These are phyloP conservation scores for Paramuricea clavata DNA, from an alignment of 92 coral and sea anemone genomes.

Conservation along the genomic window DNA sequence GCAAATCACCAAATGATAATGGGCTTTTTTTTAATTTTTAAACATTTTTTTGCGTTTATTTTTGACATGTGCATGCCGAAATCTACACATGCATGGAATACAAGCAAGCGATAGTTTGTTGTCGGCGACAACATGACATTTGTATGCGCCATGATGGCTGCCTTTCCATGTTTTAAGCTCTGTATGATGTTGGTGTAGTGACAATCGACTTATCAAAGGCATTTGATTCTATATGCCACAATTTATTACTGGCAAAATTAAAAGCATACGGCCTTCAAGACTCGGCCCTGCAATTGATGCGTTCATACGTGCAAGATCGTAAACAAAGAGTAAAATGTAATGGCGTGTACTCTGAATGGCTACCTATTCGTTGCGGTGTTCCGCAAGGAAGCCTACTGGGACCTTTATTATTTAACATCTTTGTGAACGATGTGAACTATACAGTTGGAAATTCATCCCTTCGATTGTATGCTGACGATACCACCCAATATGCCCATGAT, in stretches of 20 bases:
- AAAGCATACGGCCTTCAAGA: constrained; percentile 59
- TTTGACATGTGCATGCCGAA: no score
- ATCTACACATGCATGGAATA: no score
- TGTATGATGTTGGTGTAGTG: no score
- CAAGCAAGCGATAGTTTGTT: no score
- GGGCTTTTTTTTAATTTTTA: no score
- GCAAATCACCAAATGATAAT: no score
- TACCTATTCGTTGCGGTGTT: constrained; percentile 68
- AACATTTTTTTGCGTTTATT: no score
- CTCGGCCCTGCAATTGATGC: constrained; percentile 52
- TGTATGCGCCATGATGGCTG: no score
- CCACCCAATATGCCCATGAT: constrained; percentile 34
- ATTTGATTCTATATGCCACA: constrained; percentile 50
- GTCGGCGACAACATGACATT: no score
- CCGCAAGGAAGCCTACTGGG: constrained; percentile 69
- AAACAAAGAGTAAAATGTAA: constrained; percentile 70
- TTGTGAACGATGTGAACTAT: constrained; percentile 41
- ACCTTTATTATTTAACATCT: constrained; percentile 60
- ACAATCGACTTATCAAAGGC: constrained; percentile 65
- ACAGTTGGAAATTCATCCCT: constrained; percentile 29
- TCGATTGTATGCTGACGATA: constrained; percentile 51
- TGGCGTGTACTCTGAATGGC: constrained; percentile 68
- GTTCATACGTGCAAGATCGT: constrained; percentile 41
- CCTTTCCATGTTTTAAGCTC: no score
- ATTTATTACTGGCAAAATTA: background rate